Evolutionary conservation across 2,888 invertebrate species (phyloP), one percentile per base, ranked within the genome.

Genomic region (Nemurella pictetii): DNA sequence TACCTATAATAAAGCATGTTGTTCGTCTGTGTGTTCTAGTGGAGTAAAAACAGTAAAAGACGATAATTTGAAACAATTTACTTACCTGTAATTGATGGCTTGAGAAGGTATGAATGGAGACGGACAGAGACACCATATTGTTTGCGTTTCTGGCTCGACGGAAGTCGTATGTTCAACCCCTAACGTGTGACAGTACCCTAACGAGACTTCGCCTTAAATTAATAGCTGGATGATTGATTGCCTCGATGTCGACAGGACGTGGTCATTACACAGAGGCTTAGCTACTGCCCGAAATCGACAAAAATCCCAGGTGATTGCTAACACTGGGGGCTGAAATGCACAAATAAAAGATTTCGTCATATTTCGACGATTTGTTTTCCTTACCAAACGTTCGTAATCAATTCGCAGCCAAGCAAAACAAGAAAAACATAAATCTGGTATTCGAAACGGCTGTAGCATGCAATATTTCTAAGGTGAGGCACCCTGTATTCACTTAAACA

Each of bases 31-130:
- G 15, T 75, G 26, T 75, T 27, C 75, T 75, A 9, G 2, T 27
- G 27, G 26, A 75, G 7, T 75, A 26, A 26, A 36, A 12, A 9
- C 26, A 27, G 27, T 75, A 26, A 75, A 75, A 75, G 28, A 75
- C 28, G 75, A 75, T 75, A 26, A 27, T 75, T 28, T 27, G 75
- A 75, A 75, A 75, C 75, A 75, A 75, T 75, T 75, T 26, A 27
- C 28, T 75, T 55, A 55, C 55, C 55, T 55, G 55, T 55, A 55
- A 55, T 55, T 55, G 55, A 55, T 55, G 55, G 55, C 20, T 9
- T 75, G 73, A 7, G 75, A n/a, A 7, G 12, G 75, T 27, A 75
- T 36, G 7, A 15, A 36, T 12, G 55, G 75, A 27, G 12, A 28
- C 75, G 12, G 28, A 55, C 28, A 5, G 28, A 4, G 27, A 27